phyloP scores from a whole-genome alignment of 2,113 vertebrate species.

The Peromyscus californicus region DNA sequence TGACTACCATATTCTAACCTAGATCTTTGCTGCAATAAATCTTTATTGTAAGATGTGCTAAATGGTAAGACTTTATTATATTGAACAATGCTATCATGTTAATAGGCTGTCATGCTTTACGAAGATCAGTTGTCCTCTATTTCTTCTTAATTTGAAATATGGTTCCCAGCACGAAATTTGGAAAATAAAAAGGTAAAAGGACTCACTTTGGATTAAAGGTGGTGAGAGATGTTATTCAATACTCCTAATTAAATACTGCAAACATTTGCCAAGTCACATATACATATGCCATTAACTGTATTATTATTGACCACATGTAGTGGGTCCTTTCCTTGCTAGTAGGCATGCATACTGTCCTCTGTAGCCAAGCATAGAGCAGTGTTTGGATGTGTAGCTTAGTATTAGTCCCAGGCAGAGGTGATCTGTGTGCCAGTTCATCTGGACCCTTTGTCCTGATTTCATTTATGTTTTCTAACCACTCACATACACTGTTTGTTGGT shows the following conservation, averaged over 20 bases:
- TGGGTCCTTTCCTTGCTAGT: neutral
- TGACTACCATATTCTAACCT: conserved; percentile 22
- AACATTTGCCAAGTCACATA: neutral
- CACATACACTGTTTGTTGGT: neutral
- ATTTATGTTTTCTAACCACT: neutral
- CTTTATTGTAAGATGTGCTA: neutral
- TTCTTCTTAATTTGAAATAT: conserved; percentile 26
- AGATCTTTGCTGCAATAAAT: conserved; percentile 32
- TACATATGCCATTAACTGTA: neutral
- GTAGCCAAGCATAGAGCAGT: neutral
- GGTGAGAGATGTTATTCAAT: neutral
- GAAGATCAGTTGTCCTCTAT: neutral
- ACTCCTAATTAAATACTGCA: neutral
- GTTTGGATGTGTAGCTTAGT: neutral
- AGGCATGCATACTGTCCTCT: neutral
- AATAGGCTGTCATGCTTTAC: neutral
- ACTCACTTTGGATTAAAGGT: neutral
- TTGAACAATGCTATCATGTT: neutral
- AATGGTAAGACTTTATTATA: neutral
- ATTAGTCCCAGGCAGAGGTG: neutral
- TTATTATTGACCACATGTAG: neutral
- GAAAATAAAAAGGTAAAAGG: neutral
- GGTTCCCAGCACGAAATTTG: neutral
- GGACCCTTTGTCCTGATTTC: neutral
- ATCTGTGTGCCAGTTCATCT: neutral